A percentile compares a stretch with the other conserved stretches of the same genome.
phyloP scores from a whole-genome alignment of 2,113 vertebrate species.

The Sialia sialis region DNA sequence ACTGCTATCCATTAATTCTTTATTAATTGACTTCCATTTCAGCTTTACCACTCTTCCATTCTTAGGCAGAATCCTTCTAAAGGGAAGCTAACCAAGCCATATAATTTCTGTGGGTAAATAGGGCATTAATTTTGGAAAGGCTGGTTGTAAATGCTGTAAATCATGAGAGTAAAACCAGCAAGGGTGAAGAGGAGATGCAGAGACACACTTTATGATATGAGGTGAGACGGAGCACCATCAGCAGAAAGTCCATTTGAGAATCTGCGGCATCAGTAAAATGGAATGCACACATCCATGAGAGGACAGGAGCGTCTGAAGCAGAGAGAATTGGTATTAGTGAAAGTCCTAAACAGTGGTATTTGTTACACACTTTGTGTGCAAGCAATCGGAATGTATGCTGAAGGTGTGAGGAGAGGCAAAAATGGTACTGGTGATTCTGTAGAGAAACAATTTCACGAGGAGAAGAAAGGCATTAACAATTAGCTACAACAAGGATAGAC shows the following conservation, averaged over 20 bases:
- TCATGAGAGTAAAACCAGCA: neutral
- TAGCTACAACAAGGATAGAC: neutral
- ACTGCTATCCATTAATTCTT: neutral
- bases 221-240: neutral
- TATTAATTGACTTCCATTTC: neutral
- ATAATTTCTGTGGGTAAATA: neutral
- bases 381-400: neutral
- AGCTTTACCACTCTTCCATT: neutral
- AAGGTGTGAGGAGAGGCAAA: neutral
- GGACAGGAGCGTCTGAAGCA: neutral
- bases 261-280: neutral
- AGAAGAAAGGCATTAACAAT: neutral
- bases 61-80: neutral
- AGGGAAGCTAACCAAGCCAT: neutral
- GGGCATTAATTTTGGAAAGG: neutral
- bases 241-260: neutral
- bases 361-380: neutral
- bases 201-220: neutral
- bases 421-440: neutral
- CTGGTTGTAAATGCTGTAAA: neutral
- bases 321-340: neutral
- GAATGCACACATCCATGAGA: fast-evolving
- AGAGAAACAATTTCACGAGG: neutral
- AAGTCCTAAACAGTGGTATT: neutral
- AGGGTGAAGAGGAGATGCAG: neutral